A percentile compares a stretch with the other conserved stretches of the same genome.
These are phyloP conservation scores for Caranx ignobilis DNA, from an alignment of 2,113 vertebrate genomes.

Conservation along the genomic window DNA sequence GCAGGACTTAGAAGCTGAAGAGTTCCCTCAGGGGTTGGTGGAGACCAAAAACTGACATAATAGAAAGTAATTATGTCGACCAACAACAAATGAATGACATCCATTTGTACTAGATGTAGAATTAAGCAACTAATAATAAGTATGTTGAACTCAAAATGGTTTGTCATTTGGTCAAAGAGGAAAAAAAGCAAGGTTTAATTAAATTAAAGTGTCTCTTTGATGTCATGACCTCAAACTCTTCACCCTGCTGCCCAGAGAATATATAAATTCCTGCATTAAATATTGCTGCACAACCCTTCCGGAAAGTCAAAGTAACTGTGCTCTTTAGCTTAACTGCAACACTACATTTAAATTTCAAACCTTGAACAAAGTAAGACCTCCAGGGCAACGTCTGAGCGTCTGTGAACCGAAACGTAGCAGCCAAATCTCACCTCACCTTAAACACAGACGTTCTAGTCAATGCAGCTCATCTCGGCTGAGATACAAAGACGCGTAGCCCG, in stretches of 20 bases:
- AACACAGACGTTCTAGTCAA: conserved; percentile 28
- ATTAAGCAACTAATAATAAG: no score
- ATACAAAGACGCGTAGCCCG: conserved; percentile 15
- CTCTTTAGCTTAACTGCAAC: not conserved
- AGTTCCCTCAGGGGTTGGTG: no score
- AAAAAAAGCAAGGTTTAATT: no score
- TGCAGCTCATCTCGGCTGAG: conserved; percentile 38
- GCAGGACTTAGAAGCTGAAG: no score
- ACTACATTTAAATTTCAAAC: not conserved
- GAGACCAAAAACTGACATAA: no score
- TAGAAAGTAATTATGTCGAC: no score
- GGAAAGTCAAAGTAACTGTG: not conserved
- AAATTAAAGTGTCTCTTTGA: no score
- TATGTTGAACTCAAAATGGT: no score
- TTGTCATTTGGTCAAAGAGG: no score
- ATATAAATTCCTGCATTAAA: not conserved
- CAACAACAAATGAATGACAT: no score
- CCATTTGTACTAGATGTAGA: no score
- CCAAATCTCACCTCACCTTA: not conserved
- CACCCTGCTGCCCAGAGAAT: not conserved
- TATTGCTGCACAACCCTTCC: no score
- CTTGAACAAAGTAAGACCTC: conserved; percentile 21
- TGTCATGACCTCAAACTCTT: not conserved
- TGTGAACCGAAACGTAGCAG: not conserved
- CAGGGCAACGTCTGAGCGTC: not conserved